phyloP scores from a whole-genome alignment of 2,888 invertebrate genomes.

The Cheiracanthium punctorium region DNA sequence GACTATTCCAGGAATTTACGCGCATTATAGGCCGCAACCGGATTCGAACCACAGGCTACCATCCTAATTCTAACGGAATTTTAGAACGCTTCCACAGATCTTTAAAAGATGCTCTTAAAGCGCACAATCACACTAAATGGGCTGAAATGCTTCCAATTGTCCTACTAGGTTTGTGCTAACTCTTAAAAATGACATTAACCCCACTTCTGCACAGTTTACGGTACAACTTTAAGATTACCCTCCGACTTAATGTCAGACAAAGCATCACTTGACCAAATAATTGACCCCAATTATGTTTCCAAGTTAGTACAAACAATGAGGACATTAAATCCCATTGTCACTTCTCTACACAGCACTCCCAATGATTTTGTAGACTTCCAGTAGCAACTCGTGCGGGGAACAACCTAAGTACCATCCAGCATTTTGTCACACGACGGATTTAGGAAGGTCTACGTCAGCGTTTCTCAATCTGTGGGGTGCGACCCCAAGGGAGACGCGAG shows the following conservation, averaged over 20 bases:
- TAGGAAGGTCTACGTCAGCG: too few species aligned
- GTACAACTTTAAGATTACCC: slow-evolving; percentile 4
- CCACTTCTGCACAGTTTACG: slow-evolving; percentile 9
- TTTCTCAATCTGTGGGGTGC: too few species aligned
- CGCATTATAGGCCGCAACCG: neutral
- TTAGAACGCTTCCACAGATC: neutral
- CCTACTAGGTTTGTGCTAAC: slow-evolving; percentile 4
- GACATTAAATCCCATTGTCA: too few species aligned
- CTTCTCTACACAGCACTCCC: too few species aligned
- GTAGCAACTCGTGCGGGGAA: too few species aligned
- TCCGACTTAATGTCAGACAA: neutral
- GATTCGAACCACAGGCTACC: neutral
- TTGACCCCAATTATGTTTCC: too few species aligned
- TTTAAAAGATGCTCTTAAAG: neutral
- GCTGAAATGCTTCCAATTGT: neutral
- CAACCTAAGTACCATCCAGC: too few species aligned
- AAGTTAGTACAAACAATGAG: too few species aligned
- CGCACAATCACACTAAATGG: neutral
- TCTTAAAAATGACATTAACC: neutral
- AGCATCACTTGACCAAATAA: too few species aligned
- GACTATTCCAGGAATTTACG: neutral
- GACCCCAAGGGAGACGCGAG: too few species aligned
- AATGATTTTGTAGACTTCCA: too few species aligned
- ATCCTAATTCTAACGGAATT: slow-evolving; percentile 8
- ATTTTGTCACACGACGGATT: too few species aligned